Evolutionary conservation across 2,888 invertebrate genomes (phyloP).

Genomic region (Cyclophora punctaria): DNA sequence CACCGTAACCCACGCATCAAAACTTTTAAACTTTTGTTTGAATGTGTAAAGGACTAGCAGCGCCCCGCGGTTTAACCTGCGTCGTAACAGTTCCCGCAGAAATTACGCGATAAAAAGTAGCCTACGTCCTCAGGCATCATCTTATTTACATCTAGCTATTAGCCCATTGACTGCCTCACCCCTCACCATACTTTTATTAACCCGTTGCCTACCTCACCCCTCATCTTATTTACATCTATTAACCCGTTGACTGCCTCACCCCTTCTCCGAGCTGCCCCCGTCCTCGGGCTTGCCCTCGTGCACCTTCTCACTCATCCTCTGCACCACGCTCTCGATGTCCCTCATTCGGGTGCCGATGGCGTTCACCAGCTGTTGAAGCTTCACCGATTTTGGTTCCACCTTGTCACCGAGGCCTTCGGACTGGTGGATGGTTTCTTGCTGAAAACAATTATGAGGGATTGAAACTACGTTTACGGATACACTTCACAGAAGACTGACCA

Average conservation of each 20-base stretch:
- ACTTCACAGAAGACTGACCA: too few relatives aligned
- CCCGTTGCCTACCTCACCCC: constrained; percentile 24
- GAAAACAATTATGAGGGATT: background rate
- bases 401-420: constrained; percentile 23
- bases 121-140: constrained; percentile 18
- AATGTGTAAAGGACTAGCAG: too few relatives aligned
- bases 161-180: constrained; percentile 24
- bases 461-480: too few relatives aligned
- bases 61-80: too few relatives aligned
- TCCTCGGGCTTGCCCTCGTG: constrained; percentile 29
- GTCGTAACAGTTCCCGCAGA: too few relatives aligned
- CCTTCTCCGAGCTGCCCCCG: constrained; percentile 31
- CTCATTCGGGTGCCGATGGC: constrained; percentile 62
- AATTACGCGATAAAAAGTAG: too few relatives aligned
- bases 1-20: too few relatives aligned
- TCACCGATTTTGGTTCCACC: constrained; percentile 30
- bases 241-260: constrained; percentile 20
- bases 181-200: constrained; percentile 40
- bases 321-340: constrained; percentile 55
- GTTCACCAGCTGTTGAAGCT: constrained; percentile 56
- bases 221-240: constrained; percentile 26
- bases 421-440: constrained; percentile 19
- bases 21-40: too few relatives aligned
- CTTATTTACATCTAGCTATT: too few relatives aligned
- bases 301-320: constrained; percentile 59